phyloP scores from a whole-genome alignment of 1,140 invertebrate species.

The Drosophila guanche region DNA sequence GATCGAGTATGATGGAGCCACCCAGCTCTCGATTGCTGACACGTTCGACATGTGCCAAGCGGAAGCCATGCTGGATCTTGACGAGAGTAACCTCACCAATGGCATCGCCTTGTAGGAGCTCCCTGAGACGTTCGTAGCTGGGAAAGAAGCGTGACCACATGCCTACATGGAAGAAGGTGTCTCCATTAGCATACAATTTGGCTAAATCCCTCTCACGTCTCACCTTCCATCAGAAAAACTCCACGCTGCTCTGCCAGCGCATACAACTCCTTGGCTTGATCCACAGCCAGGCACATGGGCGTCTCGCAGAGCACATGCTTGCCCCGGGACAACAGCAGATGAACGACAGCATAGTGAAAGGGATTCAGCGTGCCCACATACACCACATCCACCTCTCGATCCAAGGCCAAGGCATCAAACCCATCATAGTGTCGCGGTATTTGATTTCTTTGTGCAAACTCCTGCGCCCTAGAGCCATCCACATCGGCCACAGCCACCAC shows the following conservation, averaged over 20 bases:
- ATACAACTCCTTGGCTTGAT: slow-evolving; percentile 87
- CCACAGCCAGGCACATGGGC: slow-evolving; percentile 89
- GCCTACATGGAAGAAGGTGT: slow-evolving; percentile 22
- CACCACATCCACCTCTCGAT: slow-evolving; percentile 90
- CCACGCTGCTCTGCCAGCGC: slow-evolving; percentile 87
- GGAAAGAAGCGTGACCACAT: slow-evolving; percentile 94
- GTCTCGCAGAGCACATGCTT: slow-evolving; percentile 95
- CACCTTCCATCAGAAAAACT: slow-evolving; percentile 91
- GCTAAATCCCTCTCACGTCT: too few species aligned
- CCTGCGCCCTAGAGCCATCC: slow-evolving; percentile 87
- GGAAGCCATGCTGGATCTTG: slow-evolving; percentile 88
- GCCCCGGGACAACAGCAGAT: slow-evolving; percentile 89
- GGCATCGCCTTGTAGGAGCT: slow-evolving; percentile 85
- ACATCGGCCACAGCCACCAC: slow-evolving; percentile 90
- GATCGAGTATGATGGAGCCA: slow-evolving; percentile 91
- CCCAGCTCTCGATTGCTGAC: slow-evolving; percentile 84
- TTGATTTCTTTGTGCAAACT: slow-evolving; percentile 89
- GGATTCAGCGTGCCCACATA: slow-evolving; percentile 91
- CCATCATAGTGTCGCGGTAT: slow-evolving; percentile 89
- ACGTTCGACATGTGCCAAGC: slow-evolving; percentile 67
- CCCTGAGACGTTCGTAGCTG: slow-evolving; percentile 87
- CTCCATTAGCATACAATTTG: too few species aligned
- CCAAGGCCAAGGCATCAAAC: slow-evolving; percentile 89
- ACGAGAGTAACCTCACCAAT: slow-evolving; percentile 90
- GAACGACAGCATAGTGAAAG: slow-evolving; percentile 88